A percentile compares a stretch with the other conserved stretches of the same genome.
These are phyloP conservation scores for Corydoras maculifer DNA, from an alignment of 2,113 vertebrate species.

Conservation along the genomic window DNA sequence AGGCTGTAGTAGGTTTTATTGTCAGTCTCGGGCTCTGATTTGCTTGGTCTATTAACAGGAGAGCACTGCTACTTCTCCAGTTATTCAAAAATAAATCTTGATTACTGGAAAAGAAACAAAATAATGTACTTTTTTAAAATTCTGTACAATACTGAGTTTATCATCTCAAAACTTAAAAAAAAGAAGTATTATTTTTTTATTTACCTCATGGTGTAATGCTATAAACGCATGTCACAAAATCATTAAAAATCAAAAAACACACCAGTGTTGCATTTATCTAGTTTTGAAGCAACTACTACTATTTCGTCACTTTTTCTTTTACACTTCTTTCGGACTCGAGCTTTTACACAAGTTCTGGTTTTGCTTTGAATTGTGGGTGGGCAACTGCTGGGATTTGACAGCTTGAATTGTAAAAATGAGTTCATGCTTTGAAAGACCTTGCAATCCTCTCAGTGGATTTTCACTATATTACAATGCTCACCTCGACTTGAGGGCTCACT, in stretches of 20 bases:
- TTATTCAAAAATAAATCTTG: too few relatives aligned
- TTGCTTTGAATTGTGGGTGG: constrained; percentile 10
- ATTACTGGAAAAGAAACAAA: too few relatives aligned
- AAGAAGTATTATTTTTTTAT: not conserved
- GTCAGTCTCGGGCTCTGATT: too few relatives aligned
- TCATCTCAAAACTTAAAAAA: not conserved
- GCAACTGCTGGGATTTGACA: constrained; percentile 8
- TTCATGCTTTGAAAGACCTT: constrained; percentile 11
- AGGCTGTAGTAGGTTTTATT: too few relatives aligned
- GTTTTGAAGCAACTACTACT: not conserved
- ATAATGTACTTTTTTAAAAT: too few relatives aligned
- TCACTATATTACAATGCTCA: constrained; percentile 3
- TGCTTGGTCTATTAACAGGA: too few relatives aligned
- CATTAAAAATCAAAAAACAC: not conserved
- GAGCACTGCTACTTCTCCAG: too few relatives aligned
- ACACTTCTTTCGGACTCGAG: not conserved
- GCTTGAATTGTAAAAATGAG: constrained; percentile 19
- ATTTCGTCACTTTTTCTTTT: not conserved
- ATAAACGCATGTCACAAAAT: not conserved
- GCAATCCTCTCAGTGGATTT: constrained; percentile 6
- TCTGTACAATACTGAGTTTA: too few relatives aligned
- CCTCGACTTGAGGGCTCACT: constrained; percentile 11
- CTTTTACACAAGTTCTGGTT: constrained; percentile 3
- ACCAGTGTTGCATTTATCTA: not conserved
- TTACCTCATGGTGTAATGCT: too few relatives aligned